These are phyloP conservation scores for Zhengitettix transpicula DNA, from an alignment of 2,888 invertebrate genomes.

Conservation along the genomic window DNA sequence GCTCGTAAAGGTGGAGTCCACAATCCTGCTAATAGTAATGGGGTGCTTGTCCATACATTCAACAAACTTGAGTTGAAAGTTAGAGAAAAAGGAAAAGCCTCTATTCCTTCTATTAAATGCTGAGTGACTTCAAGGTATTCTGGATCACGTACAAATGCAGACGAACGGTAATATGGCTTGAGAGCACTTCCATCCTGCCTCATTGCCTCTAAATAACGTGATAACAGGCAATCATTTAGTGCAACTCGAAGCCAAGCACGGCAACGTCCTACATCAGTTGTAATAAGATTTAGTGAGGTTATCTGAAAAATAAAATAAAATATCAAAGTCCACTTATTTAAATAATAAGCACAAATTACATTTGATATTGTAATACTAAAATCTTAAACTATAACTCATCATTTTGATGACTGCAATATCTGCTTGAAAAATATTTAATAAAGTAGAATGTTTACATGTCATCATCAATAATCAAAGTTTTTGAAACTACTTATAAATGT, in stretches of 20 bases:
- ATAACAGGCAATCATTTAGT: constrained; percentile 71
- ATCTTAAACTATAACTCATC: background rate
- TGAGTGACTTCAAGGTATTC: constrained; percentile 67
- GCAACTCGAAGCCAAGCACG: constrained; percentile 82
- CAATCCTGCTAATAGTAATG: constrained; percentile 66
- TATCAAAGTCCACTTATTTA: too few relatives aligned
- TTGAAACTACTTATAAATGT: too few relatives aligned
- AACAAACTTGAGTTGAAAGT: constrained; percentile 73
- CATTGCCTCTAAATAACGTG: constrained; percentile 72
- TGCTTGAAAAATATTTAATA: too few relatives aligned
- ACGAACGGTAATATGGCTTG: constrained; percentile 64
- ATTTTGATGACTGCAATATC: too few relatives aligned
- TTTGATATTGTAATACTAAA: background rate
- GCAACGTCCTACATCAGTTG: constrained; percentile 79
- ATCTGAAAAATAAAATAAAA: constrained; percentile 31
- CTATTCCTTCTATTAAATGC: constrained; percentile 57
- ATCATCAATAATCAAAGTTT: too few relatives aligned
- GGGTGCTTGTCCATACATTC: constrained; percentile 76
- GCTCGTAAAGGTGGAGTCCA: constrained; percentile 68
- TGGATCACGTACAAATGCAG: constrained; percentile 66
- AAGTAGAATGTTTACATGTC: too few relatives aligned
- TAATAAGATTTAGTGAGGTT: constrained; percentile 58
- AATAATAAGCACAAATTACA: background rate
- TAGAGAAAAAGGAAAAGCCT: constrained; percentile 45
- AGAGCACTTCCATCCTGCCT: constrained; percentile 57